Conservation (phyloP, 2,888 invertebrate species). For the Diachrysia chrysitis region DNA sequence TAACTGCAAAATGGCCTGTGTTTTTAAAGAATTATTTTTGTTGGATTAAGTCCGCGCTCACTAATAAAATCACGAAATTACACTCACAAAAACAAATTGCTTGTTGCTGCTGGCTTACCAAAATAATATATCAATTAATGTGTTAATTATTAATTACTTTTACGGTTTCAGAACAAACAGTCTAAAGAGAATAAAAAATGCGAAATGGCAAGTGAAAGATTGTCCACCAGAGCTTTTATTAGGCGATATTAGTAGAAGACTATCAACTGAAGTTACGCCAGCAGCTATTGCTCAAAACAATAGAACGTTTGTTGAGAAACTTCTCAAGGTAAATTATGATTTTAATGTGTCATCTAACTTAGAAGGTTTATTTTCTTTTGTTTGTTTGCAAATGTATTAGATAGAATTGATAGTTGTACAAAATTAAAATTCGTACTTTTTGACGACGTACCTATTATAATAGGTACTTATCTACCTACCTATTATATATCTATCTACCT, state of each 20-base stretch:
- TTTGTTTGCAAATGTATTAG: not conserved
- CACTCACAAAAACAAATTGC: constrained; percentile 45
- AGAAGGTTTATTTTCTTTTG: not conserved
- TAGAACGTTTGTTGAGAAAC: constrained; percentile 99
- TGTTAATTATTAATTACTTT: constrained; percentile 16
- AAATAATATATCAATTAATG: constrained; percentile 36
- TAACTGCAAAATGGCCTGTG: constrained; percentile 3
- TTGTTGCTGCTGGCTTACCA: constrained; percentile 68
- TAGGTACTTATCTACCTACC: no score
- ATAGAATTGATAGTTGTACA: no score
- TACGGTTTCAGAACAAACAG: constrained; percentile 86
- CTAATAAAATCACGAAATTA: constrained; percentile 30
- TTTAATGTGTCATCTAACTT: not conserved
- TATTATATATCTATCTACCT: no score
- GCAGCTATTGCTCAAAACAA: constrained; percentile 98
- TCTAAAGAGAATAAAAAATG: constrained; percentile 90
- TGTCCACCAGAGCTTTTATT: constrained; percentile 87
- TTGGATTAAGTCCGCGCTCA: constrained; percentile 28
- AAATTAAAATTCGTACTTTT: not conserved
- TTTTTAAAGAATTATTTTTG: constrained; percentile 10
- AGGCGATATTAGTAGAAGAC: constrained; percentile 86
- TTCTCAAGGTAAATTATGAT: constrained; percentile 93
- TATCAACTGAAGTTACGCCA: constrained; percentile 93
- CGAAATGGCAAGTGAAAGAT: constrained; percentile 91
- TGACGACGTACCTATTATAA: no score